phyloP scores from a whole-genome alignment of 92 coral and sea anemone genomes.

The Siderastrea siderea region DNA sequence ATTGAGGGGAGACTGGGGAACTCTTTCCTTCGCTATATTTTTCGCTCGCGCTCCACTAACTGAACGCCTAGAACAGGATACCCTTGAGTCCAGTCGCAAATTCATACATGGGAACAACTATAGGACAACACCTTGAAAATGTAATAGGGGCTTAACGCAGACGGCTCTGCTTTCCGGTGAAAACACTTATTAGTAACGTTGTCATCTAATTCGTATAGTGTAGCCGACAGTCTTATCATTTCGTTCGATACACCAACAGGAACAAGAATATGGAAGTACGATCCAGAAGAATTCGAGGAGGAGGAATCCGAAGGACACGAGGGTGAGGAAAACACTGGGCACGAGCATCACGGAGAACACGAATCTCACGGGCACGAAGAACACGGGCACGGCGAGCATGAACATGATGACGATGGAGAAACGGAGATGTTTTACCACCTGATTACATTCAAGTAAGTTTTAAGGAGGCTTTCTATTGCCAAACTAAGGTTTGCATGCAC shows the following conservation, averaged over 20 bases:
- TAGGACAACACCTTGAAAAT: too few relatives aligned
- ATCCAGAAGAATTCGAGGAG: slow-evolving; percentile 52
- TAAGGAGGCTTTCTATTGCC: neutral
- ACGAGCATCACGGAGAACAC: slow-evolving; percentile 30
- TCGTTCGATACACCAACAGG: slow-evolving; percentile 2
- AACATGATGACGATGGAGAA: slow-evolving; percentile 27
- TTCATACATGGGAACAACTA: too few relatives aligned
- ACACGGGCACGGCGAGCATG: slow-evolving; percentile 28
- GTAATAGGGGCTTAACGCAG: too few relatives aligned
- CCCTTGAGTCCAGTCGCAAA: too few relatives aligned
- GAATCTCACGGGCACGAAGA: slow-evolving; percentile 3
- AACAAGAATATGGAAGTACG: slow-evolving; percentile 65
- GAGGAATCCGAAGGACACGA: slow-evolving; percentile 16
- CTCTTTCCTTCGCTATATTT: too few relatives aligned
- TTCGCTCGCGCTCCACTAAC: too few relatives aligned
- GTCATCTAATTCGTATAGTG: neutral
- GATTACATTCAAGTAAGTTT: slow-evolving; percentile 49
- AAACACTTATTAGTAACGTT: neutral
- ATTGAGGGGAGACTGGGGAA: too few relatives aligned
- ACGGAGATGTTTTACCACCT: slow-evolving; percentile 65
- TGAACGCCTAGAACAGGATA: too few relatives aligned
- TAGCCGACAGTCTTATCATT: neutral
- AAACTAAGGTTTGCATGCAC: too few relatives aligned
- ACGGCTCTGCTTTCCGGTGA: too few relatives aligned
- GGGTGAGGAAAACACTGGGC: neutral